Conservation (phyloP, 2,888 invertebrate species). For the Cylloceria caligata region DNA sequence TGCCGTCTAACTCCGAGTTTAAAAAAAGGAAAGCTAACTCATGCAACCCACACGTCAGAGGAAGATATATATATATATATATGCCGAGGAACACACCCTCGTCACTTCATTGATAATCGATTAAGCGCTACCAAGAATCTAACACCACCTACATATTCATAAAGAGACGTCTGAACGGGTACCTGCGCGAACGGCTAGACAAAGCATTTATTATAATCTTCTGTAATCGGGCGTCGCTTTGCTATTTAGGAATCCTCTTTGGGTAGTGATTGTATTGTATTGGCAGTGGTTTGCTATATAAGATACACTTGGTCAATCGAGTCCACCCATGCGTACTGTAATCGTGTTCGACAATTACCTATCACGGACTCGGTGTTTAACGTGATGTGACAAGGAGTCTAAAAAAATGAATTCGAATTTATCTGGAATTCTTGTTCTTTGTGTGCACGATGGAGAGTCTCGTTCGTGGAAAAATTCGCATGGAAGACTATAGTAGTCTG, state of each 20-base stretch:
- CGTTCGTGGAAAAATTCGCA: conserved; percentile 7
- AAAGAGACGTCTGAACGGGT: conserved; percentile 62
- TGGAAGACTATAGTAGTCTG: conserved; percentile 52
- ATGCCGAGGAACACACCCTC: conserved; percentile 20
- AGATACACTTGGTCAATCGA: conserved; percentile 72
- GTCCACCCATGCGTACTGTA: conserved; percentile 27
- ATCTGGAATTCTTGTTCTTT: conserved; percentile 18
- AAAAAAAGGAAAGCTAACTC: conserved; percentile 18
- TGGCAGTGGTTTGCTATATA: conserved; percentile 74
- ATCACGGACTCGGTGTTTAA: not conserved
- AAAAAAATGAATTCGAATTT: conserved; percentile 22
- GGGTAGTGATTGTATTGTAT: too few relatives aligned
- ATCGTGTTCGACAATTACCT: not conserved
- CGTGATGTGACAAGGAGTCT: conserved; percentile 1
- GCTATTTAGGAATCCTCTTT: conserved; percentile 58
- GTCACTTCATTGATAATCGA: conserved; percentile 49
- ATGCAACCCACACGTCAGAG: conserved; percentile 53
- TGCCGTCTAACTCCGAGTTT: conserved; percentile 72
- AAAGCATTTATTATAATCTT: conserved; percentile 43
- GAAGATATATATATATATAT: conserved; percentile 25
- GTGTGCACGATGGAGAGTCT: not conserved
- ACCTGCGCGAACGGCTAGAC: conserved; percentile 52
- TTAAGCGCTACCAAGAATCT: conserved; percentile 48
- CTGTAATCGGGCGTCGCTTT: conserved; percentile 27
- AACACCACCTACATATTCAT: conserved; percentile 60